Percentiles rank a stretch among this genome's conserved stretches.
These are phyloP conservation scores for Netelia inedita DNA, from an alignment of 2,888 invertebrate genomes.

Conservation along the genomic window DNA sequence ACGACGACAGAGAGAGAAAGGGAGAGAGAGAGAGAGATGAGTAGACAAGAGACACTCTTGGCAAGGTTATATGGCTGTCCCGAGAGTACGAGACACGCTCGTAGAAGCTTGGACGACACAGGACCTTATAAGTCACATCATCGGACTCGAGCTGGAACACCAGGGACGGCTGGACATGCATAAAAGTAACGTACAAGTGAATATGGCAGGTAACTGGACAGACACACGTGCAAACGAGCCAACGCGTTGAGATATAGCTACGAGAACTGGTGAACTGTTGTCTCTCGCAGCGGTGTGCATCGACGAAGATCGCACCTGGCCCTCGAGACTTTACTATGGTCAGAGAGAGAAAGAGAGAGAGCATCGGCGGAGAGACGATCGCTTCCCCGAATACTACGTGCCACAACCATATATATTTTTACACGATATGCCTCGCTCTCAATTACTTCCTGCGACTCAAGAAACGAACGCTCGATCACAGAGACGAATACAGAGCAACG, in stretches of 20 bases:
- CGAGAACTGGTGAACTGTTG: conserved; percentile 33
- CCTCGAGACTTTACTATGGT: conserved; percentile 32
- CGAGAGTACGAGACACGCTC: conserved; percentile 31
- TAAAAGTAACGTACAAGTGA: conserved; percentile 74
- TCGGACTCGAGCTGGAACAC: conserved; percentile 55
- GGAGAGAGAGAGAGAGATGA: conserved; percentile 27
- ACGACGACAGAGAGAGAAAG: conserved; percentile 21
- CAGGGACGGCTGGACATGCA: conserved; percentile 71
- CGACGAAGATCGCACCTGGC: conserved; percentile 62
- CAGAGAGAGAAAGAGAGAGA: neutral
- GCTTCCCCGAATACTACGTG: conserved; percentile 70
- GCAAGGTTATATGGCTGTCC: conserved; percentile 47
- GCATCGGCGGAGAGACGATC: conserved; percentile 34
- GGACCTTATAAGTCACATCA: conserved; percentile 61
- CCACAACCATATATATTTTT: conserved; percentile 62
- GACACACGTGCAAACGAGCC: conserved; percentile 69
- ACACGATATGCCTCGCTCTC: conserved; percentile 59
- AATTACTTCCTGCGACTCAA: conserved; percentile 66
- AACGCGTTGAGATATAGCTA: conserved; percentile 53
- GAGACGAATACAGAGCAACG: conserved; percentile 33
- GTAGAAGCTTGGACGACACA: conserved; percentile 26
- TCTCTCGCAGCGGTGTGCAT: conserved; percentile 8
- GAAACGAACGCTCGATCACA: conserved; percentile 41
- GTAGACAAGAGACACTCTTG: neutral
- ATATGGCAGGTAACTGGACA: conserved; percentile 75